These are phyloP conservation scores for Lepidocyrtinus sp. DNA, from an alignment of 2,888 invertebrate genomes.

Conservation along the genomic window DNA sequence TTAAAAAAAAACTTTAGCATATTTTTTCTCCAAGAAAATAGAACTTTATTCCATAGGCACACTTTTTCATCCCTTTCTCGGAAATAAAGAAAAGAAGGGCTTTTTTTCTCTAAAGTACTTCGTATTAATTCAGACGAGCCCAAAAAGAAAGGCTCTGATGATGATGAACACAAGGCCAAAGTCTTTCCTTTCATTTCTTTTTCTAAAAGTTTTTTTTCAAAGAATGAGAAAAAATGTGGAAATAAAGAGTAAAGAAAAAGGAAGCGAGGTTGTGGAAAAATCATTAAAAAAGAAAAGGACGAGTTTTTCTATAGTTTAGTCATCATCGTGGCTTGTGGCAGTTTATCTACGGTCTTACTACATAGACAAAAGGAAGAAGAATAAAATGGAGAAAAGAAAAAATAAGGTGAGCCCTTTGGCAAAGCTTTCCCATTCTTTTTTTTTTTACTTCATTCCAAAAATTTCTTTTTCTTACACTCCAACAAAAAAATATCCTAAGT, in stretches of 20 bases:
- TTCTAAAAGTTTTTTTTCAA: conserved; percentile 33
- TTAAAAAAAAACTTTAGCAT: conserved; percentile 3
- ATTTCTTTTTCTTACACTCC: background rate
- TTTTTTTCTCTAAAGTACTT: background rate
- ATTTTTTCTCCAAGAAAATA: too few species aligned
- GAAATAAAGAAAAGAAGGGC: background rate
- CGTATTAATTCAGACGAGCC: conserved; percentile 48
- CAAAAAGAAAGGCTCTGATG: conserved; percentile 46
- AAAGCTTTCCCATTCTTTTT: conserved; percentile 50
- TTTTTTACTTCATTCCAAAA: conserved; percentile 16
- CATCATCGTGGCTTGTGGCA: background rate
- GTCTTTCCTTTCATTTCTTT: conserved; percentile 36
- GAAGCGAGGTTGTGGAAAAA: conserved; percentile 35
- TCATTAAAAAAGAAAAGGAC: conserved; percentile 50
- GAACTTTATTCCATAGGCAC: too few species aligned
- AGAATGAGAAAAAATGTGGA: conserved; percentile 10
- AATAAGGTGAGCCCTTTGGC: conserved; percentile 56
- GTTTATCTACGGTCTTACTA: conserved; percentile 5
- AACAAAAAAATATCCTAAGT: too few species aligned
- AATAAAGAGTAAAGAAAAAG: conserved; percentile 21
- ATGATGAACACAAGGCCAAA: conserved; percentile 28
- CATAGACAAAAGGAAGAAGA: conserved; percentile 46
- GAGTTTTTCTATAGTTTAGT: background rate
- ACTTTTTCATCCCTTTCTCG: background rate
- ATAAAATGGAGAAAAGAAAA: conserved; percentile 9